Percentiles rank a stretch among this genome's conserved stretches.
Evolutionary conservation across 2,888 invertebrate genomes (phyloP).

Genomic region (Alloscopus bannaensis): DNA sequence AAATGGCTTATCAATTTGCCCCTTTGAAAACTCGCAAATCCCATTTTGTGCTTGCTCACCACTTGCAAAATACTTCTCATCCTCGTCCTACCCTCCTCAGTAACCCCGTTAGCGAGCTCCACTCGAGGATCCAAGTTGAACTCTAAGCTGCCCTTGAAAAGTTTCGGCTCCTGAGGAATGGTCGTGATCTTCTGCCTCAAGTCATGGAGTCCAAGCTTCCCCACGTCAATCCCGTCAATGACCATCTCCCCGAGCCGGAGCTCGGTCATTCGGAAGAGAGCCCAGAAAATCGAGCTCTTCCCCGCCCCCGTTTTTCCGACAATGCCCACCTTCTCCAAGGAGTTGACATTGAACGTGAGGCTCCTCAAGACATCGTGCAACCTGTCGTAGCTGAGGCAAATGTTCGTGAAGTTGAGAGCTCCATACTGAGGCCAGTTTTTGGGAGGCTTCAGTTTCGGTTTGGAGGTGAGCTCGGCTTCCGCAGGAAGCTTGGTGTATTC

Average conservation of each 20-base stretch:
- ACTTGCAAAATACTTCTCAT: constrained; percentile 14
- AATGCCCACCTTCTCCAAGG: constrained; percentile 79
- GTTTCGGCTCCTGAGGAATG: constrained; percentile 81
- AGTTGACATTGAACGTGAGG: constrained; percentile 77
- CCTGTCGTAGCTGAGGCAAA: constrained; percentile 77
- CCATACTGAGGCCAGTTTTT: constrained; percentile 32
- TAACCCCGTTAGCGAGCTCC: not conserved
- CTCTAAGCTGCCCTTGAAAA: constrained; percentile 79
- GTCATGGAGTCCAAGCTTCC: constrained; percentile 76
- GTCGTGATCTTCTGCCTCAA: constrained; percentile 77
- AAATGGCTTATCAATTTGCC: not conserved
- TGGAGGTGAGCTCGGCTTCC: constrained; percentile 82
- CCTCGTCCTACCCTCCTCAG: not conserved
- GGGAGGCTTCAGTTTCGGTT: not conserved
- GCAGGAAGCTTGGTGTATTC: constrained; percentile 85
- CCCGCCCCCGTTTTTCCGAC: constrained; percentile 77
- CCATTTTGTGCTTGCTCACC: constrained; percentile 1
- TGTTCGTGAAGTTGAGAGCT: constrained; percentile 77
- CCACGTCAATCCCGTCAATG: constrained; percentile 78
- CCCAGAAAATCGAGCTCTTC: constrained; percentile 79
- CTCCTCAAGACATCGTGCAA: constrained; percentile 78
- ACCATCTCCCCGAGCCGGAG: constrained; percentile 77
- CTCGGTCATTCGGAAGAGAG: constrained; percentile 80
- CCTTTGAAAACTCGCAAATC: not conserved
- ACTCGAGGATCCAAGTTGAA: constrained; percentile 42